Percentiles rank a stretch among this genome's conserved stretches.
These are phyloP conservation scores for Antheraea pernyi DNA, from an alignment of 1,140 invertebrate species.

Conservation along the genomic window DNA sequence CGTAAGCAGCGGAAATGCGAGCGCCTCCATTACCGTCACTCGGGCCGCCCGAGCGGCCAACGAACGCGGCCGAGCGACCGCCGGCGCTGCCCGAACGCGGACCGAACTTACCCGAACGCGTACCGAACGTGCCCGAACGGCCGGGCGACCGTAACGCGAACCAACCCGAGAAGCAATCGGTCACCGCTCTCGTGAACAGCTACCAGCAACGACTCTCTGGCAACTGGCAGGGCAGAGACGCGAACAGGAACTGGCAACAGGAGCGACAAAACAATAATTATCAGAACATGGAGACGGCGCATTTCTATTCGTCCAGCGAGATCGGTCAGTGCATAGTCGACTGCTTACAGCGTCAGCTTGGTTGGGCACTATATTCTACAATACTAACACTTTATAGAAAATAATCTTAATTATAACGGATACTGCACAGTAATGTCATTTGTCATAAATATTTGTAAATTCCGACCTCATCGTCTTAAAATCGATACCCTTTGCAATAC, in stretches of 20 bases:
- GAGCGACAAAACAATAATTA: slow-evolving; percentile 50
- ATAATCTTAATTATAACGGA: not conserved
- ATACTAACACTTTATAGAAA: not conserved
- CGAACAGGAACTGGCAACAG: slow-evolving; percentile 34
- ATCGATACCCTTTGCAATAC: too few species aligned
- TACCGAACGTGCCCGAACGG: slow-evolving; percentile 24
- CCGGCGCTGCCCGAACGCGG: slow-evolving; percentile 35
- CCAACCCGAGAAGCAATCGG: slow-evolving; percentile 40
- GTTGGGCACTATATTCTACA: not conserved
- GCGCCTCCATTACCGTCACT: slow-evolving; percentile 27
- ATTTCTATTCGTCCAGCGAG: slow-evolving; percentile 68
- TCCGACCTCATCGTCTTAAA: too few species aligned
- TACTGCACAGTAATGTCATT: too few species aligned
- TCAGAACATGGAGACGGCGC: slow-evolving; percentile 53
- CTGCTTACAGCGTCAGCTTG: not conserved
- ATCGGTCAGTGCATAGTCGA: slow-evolving; percentile 52
- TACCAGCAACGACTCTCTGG: slow-evolving; percentile 61
- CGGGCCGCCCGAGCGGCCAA: slow-evolving; percentile 25
- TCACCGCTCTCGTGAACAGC: slow-evolving; percentile 59
- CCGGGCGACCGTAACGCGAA: slow-evolving; percentile 30
- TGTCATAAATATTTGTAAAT: too few species aligned
- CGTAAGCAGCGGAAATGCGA: slow-evolving; percentile 25
- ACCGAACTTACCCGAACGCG: slow-evolving; percentile 40
- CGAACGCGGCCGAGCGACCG: slow-evolving; percentile 32
- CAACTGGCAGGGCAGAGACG: slow-evolving; percentile 44